Evolutionary conservation across 2,113 vertebrate genomes (phyloP), one percentile per base, ranked within the genome.

Genomic region (Pandion haliaetus): DNA sequence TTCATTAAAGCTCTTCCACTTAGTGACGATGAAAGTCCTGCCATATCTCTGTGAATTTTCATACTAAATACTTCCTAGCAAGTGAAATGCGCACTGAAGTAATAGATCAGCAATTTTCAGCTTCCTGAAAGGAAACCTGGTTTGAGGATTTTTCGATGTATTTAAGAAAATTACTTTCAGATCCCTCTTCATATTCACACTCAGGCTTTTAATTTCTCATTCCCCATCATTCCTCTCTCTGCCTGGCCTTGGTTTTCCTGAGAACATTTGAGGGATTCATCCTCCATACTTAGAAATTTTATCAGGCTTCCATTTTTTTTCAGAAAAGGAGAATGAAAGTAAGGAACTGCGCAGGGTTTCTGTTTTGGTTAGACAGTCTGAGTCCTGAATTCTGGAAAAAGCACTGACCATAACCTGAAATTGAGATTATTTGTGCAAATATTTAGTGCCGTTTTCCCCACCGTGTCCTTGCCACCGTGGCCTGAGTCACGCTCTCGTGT

Each of bases 91-190:
- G 21, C 7, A 9, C 18, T 14, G 24, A 38, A 58, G 42, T 49
- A 47, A 70, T 3, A 71, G 59, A 52, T 67, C 65, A 58, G 45
- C 54, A n/a, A 42, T 11, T 24, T 52, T 49, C 44, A 47, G 42
- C 59, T 82, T 62, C 44, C 44, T 47, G 45, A 89, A 78, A 78
- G 44, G 67, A 79, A 90, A 71, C 21, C 67, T 40, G 28, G n/a
- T 28, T 49, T 69, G 44, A 54, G 36, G 76, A 42, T 54, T 82
- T 90, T 47, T 65, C 34, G 69, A 17, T 13, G 6, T 82, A 31
- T 86, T 78, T 82, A 36, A 95, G 66, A 78, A 73, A 94, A 70
- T 55, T 21, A 63, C 70, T 70, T 92, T 78, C 65, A 77, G 47
- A 47, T 57, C 44, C 54, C 31, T 65, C n/a, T 74, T 90, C 28